Base-by-base conservation (phyloP, 1,140 invertebrate genomes). In the Gryon sp. region DNA sequence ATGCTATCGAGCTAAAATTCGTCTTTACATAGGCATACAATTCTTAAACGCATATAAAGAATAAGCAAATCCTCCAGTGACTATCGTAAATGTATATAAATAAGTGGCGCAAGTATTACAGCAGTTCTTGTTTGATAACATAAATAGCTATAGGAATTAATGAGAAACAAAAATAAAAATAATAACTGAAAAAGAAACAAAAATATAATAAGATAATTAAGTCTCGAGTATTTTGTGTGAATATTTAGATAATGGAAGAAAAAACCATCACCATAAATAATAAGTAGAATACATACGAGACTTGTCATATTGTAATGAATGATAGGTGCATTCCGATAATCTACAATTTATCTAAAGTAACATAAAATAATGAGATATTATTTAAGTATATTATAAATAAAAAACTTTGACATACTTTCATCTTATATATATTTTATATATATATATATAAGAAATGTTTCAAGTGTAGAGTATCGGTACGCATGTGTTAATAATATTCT, bases 1-100 rank as follows among this genome's bases (percentile, higher is more conserved):
- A 88, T 85, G 81, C 83, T 86, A 87, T 88, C 86, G 85, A 80
- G 86, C 86, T 87, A 87, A 82, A 38, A 62, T 83, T 87, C 70
- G 79, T 87, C 86, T 88, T 88, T 86, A 87, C 84, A 87, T 65
- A 83, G 80, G 63, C 57, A 86, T 84, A 84, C 83, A 82, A 80
- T 83, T 86, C 80, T 83, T 84, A 79, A 79, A 70, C 79, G 72
- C 79, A 72, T 80, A 82, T 73, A 76, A 80, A 84, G 65, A 80
- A 80, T 82, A 83, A 79, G 81, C 86, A 86, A 88, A 86, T 88
- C 87, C 82, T 88, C 86, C 87, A 87, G 76, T 83, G 86, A 86
- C 87, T 88, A 86, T 80, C 85, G 74, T 76, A 80, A 76, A 79
- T 83, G 80, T 80, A 76, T 78, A 81, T 75, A 82, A 65, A 80